Evolutionary conservation across 2,797 vertebrate genomes (phyloP).

Genomic region (Naso thynnoides): DNA sequence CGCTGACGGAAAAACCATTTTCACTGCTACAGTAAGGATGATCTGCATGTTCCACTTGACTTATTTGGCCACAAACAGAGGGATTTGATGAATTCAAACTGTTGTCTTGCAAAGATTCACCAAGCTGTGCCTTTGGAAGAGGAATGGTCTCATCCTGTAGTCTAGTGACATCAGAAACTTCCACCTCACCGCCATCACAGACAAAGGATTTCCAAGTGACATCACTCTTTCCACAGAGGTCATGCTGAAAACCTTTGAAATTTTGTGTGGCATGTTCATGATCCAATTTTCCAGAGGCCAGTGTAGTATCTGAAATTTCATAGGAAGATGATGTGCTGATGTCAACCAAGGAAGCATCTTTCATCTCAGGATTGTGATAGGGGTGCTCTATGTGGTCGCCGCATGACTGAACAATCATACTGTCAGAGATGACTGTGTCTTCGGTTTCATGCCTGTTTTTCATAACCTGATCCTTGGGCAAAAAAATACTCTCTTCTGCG

Average conservation of each 20-base stretch:
- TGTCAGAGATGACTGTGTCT: conserved; percentile 50
- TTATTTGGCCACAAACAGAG: conserved; percentile 4
- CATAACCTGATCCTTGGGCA: conserved; percentile 43
- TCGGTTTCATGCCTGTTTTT: conserved; percentile 23
- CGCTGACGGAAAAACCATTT: conserved; percentile 2
- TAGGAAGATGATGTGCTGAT: not conserved
- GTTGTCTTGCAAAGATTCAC: conserved; percentile 24
- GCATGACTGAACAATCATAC: conserved; percentile 40
- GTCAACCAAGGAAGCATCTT: conserved; percentile 17
- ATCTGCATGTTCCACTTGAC: conserved; percentile 58
- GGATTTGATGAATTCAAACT: conserved; percentile 32
- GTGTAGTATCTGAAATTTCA: conserved; percentile 13
- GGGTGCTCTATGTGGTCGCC: conserved; percentile 67
- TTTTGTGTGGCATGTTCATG: conserved; percentile 1
- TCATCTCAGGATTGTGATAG: conserved; percentile 50
- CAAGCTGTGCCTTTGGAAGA: conserved; percentile 28
- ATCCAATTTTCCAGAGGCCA: conserved; percentile 3
- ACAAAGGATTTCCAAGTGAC: conserved; percentile 66
- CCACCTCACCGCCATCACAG: conserved; percentile 68
- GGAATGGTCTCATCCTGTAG: conserved; percentile 60
- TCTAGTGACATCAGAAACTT: conserved; percentile 62
- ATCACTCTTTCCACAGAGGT: conserved; percentile 21
- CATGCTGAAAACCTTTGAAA: conserved; percentile 1
- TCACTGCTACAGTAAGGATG: conserved; percentile 65
- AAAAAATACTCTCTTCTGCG: conserved; percentile 64